Evolutionary conservation across 2,797 vertebrate genomes (phyloP).

Genomic region (Pseudocheirus occidentalis): DNA sequence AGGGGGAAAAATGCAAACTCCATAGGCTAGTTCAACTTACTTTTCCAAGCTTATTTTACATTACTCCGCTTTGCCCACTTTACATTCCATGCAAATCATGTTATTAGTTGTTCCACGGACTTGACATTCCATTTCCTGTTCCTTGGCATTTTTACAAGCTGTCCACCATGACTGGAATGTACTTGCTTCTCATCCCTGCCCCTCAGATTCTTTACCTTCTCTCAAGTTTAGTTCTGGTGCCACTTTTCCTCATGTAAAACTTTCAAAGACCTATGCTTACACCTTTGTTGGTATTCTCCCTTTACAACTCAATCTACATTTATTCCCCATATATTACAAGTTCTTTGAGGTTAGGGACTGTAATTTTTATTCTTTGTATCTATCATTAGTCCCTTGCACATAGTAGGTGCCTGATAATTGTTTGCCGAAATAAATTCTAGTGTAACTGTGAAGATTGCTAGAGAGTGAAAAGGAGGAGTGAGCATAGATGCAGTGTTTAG

Average conservation of each 20-base stretch:
- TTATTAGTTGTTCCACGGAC: neutral
- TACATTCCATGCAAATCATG: neutral
- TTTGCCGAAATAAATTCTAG: neutral
- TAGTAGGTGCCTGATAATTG: neutral
- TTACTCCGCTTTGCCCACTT: neutral
- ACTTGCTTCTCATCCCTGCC: neutral
- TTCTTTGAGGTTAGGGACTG: neutral
- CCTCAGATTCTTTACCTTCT: neutral
- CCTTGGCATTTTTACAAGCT: neutral
- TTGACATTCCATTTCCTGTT: neutral
- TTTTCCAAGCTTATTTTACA: neutral
- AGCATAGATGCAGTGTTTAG: fast-evolving
- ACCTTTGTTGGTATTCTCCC: neutral
- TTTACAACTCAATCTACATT: neutral
- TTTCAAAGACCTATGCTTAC: neutral
- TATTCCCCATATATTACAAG: neutral
- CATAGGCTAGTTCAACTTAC: neutral
- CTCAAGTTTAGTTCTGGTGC: neutral
- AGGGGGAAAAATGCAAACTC: neutral
- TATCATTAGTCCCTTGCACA: neutral
- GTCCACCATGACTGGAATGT: neutral
- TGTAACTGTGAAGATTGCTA: neutral
- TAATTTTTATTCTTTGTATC: neutral
- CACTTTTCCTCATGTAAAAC: neutral
- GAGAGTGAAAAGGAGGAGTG: neutral